Evolutionary conservation across 1,140 invertebrate species (phyloP), one percentile per base, ranked within the genome.

Genomic region (Tachypleus tridentatus): DNA sequence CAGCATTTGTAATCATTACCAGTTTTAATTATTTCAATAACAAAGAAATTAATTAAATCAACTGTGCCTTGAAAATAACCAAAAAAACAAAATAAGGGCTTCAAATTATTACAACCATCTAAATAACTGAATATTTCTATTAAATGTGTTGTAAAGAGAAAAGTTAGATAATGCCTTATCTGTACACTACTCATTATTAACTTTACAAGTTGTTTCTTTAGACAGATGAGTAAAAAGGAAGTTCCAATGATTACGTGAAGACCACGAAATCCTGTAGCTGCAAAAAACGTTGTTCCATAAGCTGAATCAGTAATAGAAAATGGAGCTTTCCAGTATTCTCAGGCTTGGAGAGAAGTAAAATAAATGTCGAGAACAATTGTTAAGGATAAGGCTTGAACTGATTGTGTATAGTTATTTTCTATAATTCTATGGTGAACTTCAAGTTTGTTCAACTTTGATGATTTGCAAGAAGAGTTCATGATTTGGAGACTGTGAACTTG

Each of bases 241-340:
- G 82, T 82, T 71, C 84, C 85, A 77, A 86, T 83, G 72, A 86
- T 77, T 57, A 87, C 84, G 76, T 87, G 84, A 29, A 29, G 29
- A 29, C 29, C 29, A 29, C 2, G 29, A 67, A 88, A 87, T 76
- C 85, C 84, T 51, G 85, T 87, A 62, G 81, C 79, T 77, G 87
- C 77, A 80, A 83, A 87, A 78, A 87, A 87, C 49, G 78, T 81
- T 64, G 82, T 80, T 10, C 85, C 84, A 78, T 83, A 87, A 73
- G 81, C 73, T 70, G 80, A 81, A 74, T 85, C 82, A 66, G 78
- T 71, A 74, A 84, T 82, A 56, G 75, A 69, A 77, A 84, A 86
- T 0, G 71, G 65, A 3, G 80, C 70, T 73, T 79, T 73, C 5
- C 77, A 70, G 61, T 79, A 74, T 69, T 80, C 78, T 49, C 75